phyloP scores from a whole-genome alignment of 1,140 invertebrate species.

The Drosophila willistoni region DNA sequence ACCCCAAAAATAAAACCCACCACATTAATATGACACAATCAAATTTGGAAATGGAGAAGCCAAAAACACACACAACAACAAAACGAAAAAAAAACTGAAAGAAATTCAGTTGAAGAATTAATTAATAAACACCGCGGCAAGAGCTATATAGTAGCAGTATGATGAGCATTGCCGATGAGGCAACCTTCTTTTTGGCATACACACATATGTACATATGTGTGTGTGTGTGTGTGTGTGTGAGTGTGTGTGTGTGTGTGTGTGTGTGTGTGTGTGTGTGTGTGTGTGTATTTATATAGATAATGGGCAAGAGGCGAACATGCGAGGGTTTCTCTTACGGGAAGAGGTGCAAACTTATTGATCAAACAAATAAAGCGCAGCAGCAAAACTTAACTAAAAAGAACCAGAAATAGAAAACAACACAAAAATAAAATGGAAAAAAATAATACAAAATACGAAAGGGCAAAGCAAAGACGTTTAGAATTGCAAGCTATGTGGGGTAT shows the following conservation, averaged over 20 bases:
- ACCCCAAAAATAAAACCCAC: constrained; percentile 35
- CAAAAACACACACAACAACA: constrained; percentile 23
- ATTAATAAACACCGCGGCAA: constrained; percentile 64
- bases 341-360: constrained; percentile 71
- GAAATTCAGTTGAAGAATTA: constrained; percentile 60
- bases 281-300: constrained; percentile 7
- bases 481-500: constrained; percentile 3
- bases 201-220: neutral
- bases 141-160: constrained; percentile 10
- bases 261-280: constrained; percentile 1
- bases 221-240: neutral
- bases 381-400: constrained; percentile 12
- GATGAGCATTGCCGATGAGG: constrained; percentile 43
- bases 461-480: constrained; percentile 34
- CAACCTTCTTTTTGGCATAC: constrained; percentile 32
- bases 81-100: constrained; percentile 12
- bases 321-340: constrained; percentile 43
- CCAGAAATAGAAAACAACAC: constrained; percentile 1
- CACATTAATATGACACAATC: constrained; percentile 76
- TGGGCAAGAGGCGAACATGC: neutral
- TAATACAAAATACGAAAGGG: constrained; percentile 37
- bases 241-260: constrained; percentile 1
- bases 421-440: neutral
- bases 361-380: constrained; percentile 76
- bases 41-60: constrained; percentile 46